These are phyloP conservation scores for Scaptomyza reducta DNA, from an alignment of 2,888 invertebrate genomes.

Conservation along the genomic window DNA sequence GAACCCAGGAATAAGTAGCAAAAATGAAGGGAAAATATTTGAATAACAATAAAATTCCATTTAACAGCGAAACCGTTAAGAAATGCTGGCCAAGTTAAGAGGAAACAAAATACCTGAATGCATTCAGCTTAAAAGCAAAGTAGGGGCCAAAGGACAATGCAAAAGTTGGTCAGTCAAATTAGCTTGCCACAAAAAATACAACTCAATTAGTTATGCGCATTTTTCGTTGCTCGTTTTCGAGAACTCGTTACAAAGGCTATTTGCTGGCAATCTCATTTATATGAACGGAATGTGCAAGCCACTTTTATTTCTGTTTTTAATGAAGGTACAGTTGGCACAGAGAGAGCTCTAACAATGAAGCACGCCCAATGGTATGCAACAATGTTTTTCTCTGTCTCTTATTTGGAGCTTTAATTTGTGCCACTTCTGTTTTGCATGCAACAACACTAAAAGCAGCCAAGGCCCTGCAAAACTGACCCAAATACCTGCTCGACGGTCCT, in stretches of 20 bases:
- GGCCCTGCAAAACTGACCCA: slow-evolving; percentile 59
- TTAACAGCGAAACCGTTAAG: no score
- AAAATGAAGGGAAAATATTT: no score
- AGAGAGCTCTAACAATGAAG: not conserved
- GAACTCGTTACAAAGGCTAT: slow-evolving; percentile 13
- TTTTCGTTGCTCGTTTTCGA: slow-evolving; percentile 31
- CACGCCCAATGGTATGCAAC: slow-evolving; percentile 50
- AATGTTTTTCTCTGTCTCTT: slow-evolving; percentile 24
- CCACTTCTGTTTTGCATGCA: slow-evolving; percentile 68
- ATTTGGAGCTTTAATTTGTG: slow-evolving; percentile 55
- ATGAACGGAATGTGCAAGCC: slow-evolving; percentile 41
- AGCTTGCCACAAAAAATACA: slow-evolving; percentile 20
- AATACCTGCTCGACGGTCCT: slow-evolving; percentile 49
- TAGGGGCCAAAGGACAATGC: slow-evolving; percentile 35
- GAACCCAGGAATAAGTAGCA: no score
- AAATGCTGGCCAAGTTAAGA: slow-evolving; percentile 35
- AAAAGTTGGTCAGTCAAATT: slow-evolving; percentile 46
- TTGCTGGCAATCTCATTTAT: slow-evolving; percentile 46
- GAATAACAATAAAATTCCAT: not conserved
- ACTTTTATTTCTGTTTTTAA: slow-evolving; percentile 41
- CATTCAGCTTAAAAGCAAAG: not conserved
- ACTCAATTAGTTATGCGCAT: slow-evolving; percentile 55
- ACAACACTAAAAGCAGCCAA: not conserved
- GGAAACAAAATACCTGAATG: slow-evolving; percentile 9
- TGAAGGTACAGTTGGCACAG: slow-evolving; percentile 34